Percentiles rank a stretch among this genome's conserved stretches.
Conservation (phyloP, 1,140 invertebrate species). For the Drosophila jambulina region DNA sequence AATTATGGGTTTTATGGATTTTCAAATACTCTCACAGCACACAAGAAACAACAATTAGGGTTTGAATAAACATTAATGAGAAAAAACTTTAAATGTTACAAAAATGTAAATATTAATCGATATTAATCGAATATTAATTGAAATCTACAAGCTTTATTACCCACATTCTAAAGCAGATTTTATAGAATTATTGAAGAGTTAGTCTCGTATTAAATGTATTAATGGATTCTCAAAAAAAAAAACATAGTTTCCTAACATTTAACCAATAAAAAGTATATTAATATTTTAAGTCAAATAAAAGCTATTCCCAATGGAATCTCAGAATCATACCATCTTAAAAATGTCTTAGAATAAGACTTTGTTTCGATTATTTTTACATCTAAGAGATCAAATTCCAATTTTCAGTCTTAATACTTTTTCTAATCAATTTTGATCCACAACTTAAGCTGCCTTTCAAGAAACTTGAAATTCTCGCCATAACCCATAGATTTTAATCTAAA, state of each 20-base stretch:
- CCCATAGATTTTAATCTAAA: not conserved
- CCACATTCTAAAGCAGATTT: too few relatives aligned
- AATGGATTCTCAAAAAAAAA: too few relatives aligned
- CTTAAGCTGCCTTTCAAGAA: not conserved
- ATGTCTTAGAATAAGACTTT: not conserved
- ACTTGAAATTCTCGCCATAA: not conserved
- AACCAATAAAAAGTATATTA: too few relatives aligned
- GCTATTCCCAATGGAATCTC: not conserved
- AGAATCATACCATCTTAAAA: not conserved
- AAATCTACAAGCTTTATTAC: too few relatives aligned
- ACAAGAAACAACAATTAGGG: too few relatives aligned
- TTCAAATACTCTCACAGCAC: not conserved
- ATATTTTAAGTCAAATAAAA: not conserved
- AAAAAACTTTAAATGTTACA: not conserved
- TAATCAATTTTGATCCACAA: too few relatives aligned
- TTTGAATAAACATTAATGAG: not conserved
- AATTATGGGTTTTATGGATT: constrained; percentile 4
- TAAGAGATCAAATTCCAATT: not conserved
- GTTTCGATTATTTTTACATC: not conserved
- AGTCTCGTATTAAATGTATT: too few relatives aligned
- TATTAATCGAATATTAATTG: too few relatives aligned
- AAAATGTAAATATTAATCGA: not conserved
- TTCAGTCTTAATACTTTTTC: not conserved
- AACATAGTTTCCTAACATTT: too few relatives aligned
- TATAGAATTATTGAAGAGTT: not conserved